A percentile compares a stretch with the other conserved stretches of the same genome.
phyloP scores from a whole-genome alignment of 1,140 invertebrate genomes.

The Lordiphosa mommai region DNA sequence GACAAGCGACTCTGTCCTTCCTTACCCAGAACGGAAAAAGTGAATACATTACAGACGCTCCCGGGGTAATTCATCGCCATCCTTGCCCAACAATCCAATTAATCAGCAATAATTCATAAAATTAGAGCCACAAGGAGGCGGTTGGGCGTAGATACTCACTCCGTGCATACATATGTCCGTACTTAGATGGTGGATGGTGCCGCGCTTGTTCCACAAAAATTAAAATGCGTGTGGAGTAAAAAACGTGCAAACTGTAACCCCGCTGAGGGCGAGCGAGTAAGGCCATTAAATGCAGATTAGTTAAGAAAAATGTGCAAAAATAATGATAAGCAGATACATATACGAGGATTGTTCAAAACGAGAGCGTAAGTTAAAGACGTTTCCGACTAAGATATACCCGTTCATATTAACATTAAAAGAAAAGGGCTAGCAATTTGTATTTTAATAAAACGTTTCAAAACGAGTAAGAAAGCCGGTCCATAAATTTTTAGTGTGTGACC shows the following conservation, averaged over 20 bases:
- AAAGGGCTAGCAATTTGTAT: no score
- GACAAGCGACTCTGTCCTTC: conserved; percentile 13
- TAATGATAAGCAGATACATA: not conserved
- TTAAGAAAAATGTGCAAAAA: conserved; percentile 43
- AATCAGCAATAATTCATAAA: conserved; percentile 61
- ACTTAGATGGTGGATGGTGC: conserved; percentile 5
- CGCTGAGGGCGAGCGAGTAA: not conserved
- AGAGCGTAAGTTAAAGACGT: no score
- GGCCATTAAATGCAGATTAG: conserved; percentile 52
- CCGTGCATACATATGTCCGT: not conserved
- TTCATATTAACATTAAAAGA: no score
- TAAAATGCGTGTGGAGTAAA: conserved; percentile 53
- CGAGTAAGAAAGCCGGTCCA: no score
- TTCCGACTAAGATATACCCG: no score
- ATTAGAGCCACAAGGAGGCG: conserved; percentile 31
- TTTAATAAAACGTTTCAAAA: no score
- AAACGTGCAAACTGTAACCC: conserved; percentile 21
- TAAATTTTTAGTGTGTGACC: no score
- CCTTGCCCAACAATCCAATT: conserved; percentile 50
- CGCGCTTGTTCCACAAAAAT: conserved; percentile 41
- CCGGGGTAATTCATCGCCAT: conserved; percentile 4
- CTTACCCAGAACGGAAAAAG: conserved; percentile 8
- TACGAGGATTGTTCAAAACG: not conserved
- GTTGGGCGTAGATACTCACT: no score
- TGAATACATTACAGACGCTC: conserved; percentile 36